These are phyloP conservation scores for Telmatherina bonti DNA, from an alignment of 2,797 vertebrate genomes.

Conservation along the genomic window DNA sequence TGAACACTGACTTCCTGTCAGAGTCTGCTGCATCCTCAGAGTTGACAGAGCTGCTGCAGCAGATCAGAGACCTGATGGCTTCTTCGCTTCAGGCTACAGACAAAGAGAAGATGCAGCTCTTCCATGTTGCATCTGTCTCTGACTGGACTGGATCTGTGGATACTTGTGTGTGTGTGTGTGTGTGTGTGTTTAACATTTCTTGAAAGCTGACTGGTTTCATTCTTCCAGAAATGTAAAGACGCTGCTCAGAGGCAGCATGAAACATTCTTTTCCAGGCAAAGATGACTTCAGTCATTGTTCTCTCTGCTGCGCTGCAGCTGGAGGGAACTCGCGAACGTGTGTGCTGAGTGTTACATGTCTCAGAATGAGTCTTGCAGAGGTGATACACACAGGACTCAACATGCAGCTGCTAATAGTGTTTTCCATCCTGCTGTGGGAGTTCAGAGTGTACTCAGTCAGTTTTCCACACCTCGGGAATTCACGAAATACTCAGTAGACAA, in stretches of 20 bases:
- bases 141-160: neutral
- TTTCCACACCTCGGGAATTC: neutral
- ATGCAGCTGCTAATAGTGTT: constrained; percentile 26
- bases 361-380: neutral
- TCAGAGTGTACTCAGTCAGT: neutral
- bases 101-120: neutral
- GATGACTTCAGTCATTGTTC: constrained; percentile 1
- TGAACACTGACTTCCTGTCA: neutral
- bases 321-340: too few relatives aligned
- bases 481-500: neutral
- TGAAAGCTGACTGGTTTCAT: neutral
- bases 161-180: too few relatives aligned
- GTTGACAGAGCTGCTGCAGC: neutral
- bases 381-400: constrained; percentile 1
- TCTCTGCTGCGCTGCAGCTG: neutral
- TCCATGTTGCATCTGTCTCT: neutral
- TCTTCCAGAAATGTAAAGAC: neutral
- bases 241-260: too few relatives aligned
- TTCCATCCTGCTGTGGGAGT: neutral
- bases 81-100: constrained; percentile 1
- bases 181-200: neutral
- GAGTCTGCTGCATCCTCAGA: neutral
- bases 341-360: neutral
- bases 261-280: too few relatives aligned
- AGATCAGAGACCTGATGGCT: constrained; percentile 7